Conservation (phyloP, 2,113 vertebrate genomes). For the Scomber scombrus region DNA sequence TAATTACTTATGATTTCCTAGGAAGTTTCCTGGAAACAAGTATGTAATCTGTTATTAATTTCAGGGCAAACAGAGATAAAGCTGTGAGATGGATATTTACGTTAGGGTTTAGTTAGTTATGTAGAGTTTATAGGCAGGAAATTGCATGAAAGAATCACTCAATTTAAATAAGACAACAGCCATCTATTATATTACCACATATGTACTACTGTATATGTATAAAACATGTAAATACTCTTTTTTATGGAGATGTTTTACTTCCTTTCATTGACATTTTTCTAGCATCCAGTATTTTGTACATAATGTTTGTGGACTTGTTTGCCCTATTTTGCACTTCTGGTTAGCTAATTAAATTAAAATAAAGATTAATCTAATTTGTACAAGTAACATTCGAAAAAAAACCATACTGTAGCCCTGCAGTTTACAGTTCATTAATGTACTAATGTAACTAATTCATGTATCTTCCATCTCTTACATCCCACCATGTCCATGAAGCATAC, state of each 20-base stretch:
- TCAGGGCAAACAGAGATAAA: not conserved
- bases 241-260: no score
- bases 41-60: not conserved
- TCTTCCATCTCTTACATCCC: conserved; percentile 39
- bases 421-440: not conserved
- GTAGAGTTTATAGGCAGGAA: not conserved
- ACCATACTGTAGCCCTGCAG: not conserved
- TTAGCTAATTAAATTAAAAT: no score
- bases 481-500: conserved; percentile 59
- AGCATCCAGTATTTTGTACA: no score
- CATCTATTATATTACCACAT: no score
- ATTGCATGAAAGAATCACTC: no score
- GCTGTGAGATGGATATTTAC: not conserved
- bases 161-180: no score
- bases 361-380: not conserved
- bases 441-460: not conserved
- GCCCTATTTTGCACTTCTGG: no score
- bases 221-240: no score
- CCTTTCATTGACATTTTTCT: no score
- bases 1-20: not conserved
- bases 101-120: no score
- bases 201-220: no score
- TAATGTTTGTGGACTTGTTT: no score
- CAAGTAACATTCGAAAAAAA: not conserved
- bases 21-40: not conserved